These are phyloP conservation scores for Micronycteris hirsuta DNA, from an alignment of 2,113 vertebrate species.

Conservation along the genomic window DNA sequence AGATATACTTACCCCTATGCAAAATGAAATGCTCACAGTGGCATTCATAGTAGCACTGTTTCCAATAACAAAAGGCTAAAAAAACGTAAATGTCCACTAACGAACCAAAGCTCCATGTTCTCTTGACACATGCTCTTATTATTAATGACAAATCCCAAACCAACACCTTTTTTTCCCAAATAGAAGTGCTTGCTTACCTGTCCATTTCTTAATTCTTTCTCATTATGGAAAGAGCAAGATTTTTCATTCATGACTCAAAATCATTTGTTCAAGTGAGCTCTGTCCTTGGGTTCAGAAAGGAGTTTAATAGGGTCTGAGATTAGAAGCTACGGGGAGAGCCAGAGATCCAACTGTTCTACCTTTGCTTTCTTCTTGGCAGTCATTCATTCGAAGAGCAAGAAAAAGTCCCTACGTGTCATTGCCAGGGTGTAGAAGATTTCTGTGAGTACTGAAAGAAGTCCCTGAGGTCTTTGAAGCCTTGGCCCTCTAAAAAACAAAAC, in stretches of 20 bases:
- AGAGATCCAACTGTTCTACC: neutral
- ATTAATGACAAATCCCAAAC: neutral
- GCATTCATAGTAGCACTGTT: neutral
- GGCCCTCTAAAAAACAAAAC: constrained; percentile 23
- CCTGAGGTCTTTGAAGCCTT: neutral
- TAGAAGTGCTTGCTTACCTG: constrained; percentile 45
- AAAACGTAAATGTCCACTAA: neutral
- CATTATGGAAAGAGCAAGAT: neutral
- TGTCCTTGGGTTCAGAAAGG: neutral
- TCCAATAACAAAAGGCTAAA: neutral
- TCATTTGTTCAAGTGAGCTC: constrained; percentile 18
- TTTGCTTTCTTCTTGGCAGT: neutral
- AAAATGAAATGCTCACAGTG: neutral
- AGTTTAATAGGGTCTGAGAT: neutral
- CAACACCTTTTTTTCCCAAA: neutral
- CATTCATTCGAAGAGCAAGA: neutral
- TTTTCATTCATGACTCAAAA: constrained; percentile 61
- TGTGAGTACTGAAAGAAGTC: neutral
- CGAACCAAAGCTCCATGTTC: neutral
- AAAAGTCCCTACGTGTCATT: constrained; percentile 60
- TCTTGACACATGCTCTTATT: neutral
- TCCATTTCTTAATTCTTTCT: constrained; percentile 36
- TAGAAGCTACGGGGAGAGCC: neutral
- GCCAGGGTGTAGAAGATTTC: neutral
- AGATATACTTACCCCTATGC: neutral